Percentiles rank a stretch among this genome's conserved stretches.
Evolutionary conservation across 2,888 invertebrate species (phyloP).

Genomic region (Nomada ferruginata): DNA sequence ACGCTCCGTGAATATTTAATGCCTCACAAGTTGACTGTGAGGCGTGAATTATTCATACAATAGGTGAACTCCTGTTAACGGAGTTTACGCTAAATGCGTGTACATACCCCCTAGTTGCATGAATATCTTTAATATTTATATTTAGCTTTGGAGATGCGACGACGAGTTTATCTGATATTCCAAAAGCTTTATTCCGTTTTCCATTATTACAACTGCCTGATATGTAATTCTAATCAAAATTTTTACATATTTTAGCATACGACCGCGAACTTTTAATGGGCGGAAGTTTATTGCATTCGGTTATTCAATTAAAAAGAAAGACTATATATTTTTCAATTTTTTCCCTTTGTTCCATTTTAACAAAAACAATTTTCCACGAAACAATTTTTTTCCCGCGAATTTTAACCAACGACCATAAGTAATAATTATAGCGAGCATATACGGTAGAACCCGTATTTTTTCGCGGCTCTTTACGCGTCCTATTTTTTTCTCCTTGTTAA

Average conservation of each 20-base stretch:
- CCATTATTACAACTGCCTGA: not conserved
- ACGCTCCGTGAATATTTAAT: conserved; percentile 50
- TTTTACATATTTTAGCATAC: conserved; percentile 20
- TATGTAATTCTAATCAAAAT: conserved; percentile 30
- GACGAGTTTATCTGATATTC: not conserved
- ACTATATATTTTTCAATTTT: not conserved
- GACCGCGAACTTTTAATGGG: not conserved
- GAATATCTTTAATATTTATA: conserved; percentile 48
- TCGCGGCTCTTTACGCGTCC: not conserved
- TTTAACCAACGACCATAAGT: too few species aligned
- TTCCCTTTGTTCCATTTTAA: not conserved
- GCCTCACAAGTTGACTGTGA: conserved; percentile 46
- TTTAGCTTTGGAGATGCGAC: conserved; percentile 6
- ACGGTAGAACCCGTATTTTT: not conserved
- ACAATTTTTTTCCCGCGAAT: too few species aligned
- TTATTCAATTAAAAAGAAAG: not conserved
- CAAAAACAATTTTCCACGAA: too few species aligned
- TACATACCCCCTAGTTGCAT: conserved; percentile 20
- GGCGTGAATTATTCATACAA: conserved; percentile 55
- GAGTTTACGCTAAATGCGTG: conserved; percentile 41
- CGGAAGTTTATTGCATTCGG: not conserved
- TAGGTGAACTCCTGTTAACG: conserved; percentile 44
- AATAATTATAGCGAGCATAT: too few species aligned
- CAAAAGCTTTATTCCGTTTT: conserved; percentile 15
- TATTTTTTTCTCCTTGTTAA: not conserved